These are phyloP conservation scores for Eristalis pertinax DNA, from an alignment of 2,888 invertebrate species.

Conservation along the genomic window DNA sequence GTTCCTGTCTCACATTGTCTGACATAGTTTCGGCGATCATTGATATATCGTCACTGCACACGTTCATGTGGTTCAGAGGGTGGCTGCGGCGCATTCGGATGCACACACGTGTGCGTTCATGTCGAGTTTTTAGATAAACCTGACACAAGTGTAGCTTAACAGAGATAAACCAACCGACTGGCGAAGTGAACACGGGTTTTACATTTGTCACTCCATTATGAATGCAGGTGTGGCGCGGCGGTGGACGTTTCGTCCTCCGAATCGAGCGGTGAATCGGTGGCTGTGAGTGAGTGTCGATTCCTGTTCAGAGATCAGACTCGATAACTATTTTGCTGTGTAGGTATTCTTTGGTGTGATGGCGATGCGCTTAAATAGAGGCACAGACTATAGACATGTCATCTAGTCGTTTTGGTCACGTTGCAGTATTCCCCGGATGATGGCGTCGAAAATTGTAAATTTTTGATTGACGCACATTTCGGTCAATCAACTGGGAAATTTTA, in stretches of 20 bases:
- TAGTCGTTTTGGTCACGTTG: too few relatives aligned
- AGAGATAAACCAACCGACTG: neutral
- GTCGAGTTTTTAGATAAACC: neutral
- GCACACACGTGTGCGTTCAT: neutral
- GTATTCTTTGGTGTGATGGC: too few relatives aligned
- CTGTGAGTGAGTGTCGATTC: neutral
- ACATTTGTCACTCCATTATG: neutral
- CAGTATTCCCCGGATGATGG: too few relatives aligned
- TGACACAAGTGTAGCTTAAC: neutral
- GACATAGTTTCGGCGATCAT: neutral
- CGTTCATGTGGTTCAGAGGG: neutral
- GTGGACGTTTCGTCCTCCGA: neutral
- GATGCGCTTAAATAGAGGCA: too few relatives aligned
- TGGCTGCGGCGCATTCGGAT: neutral
- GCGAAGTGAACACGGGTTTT: neutral
- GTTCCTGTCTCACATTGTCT: neutral
- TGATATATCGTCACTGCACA: neutral
- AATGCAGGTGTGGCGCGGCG: neutral
- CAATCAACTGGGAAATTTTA: too few relatives aligned
- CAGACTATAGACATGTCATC: too few relatives aligned
- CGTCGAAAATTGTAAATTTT: too few relatives aligned
- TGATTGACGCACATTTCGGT: too few relatives aligned
- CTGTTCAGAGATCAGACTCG: neutral
- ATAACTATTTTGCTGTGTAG: neutral
- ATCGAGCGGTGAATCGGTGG: neutral